phyloP scores from a whole-genome alignment of 2,113 vertebrate species.

The Pandion haliaetus region DNA sequence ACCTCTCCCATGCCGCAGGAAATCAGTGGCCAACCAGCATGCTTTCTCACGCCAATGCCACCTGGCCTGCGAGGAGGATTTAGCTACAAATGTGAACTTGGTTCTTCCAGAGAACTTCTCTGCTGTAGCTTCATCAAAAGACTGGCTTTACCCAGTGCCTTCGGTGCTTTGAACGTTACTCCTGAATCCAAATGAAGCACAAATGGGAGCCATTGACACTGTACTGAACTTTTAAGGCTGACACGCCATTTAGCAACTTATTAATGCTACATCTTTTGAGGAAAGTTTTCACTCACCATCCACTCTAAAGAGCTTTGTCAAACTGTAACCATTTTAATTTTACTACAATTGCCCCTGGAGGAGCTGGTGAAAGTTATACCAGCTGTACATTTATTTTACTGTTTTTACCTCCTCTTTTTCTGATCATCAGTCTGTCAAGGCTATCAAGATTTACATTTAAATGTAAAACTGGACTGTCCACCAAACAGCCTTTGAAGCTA shows the following conservation, averaged over 20 bases:
- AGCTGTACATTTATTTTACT: conserved; percentile 37
- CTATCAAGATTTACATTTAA: conserved; percentile 70
- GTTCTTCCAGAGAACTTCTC: background rate
- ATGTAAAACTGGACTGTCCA: conserved; percentile 66
- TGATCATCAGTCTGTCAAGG: conserved; percentile 45
- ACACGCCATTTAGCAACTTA: background rate
- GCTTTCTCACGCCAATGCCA: background rate
- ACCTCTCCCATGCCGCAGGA: background rate
- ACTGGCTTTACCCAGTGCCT: background rate
- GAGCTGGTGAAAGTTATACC: conserved; percentile 49
- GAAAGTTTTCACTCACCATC: background rate
- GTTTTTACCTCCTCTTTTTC: conserved; percentile 15
- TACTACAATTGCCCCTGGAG: background rate
- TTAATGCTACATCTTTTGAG: background rate
- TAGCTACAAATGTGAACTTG: background rate
- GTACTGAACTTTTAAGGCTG: background rate
- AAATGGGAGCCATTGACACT: background rate
- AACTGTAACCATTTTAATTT: background rate
- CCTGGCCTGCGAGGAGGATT: accelerated
- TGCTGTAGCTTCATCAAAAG: background rate
- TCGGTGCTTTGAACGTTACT: background rate
- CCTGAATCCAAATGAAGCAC: background rate
- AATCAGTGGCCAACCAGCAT: accelerated
- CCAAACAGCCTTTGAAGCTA: conserved; percentile 76
- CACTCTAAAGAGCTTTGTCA: background rate